Conservation (phyloP, 2,888 invertebrate species). For the Pammene fasciana region DNA sequence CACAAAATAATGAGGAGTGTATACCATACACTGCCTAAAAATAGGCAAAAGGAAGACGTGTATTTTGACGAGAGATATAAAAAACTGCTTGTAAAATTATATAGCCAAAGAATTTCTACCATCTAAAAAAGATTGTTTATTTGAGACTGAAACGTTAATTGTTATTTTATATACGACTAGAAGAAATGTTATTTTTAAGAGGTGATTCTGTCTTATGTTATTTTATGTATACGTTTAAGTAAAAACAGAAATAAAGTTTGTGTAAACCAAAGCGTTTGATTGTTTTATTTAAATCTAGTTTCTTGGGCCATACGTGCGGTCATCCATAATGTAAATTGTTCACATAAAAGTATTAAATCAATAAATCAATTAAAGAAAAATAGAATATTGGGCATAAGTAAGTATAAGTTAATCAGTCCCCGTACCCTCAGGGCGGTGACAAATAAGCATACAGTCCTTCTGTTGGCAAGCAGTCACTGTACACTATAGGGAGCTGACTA, state of each 20-base stretch:
- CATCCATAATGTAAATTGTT: too few relatives aligned
- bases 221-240: constrained; percentile 2
- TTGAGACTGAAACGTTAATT: not conserved
- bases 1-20: not conserved
- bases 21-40: constrained; percentile 4
- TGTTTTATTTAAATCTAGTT: too few relatives aligned
- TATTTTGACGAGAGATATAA: not conserved
- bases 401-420: too few relatives aligned
- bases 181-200: constrained; percentile 5
- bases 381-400: too few relatives aligned
- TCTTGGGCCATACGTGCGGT: too few relatives aligned
- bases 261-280: not conserved
- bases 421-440: too few relatives aligned
- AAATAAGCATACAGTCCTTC: too few relatives aligned
- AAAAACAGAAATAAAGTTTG: not conserved
- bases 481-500: not conserved
- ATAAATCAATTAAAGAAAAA: too few relatives aligned
- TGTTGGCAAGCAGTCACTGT: too few relatives aligned
- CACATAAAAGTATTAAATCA: too few relatives aligned
- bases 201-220: constrained; percentile 3
- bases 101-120: not conserved
- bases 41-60: not conserved
- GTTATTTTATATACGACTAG: not conserved
- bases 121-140: constrained; percentile 9
- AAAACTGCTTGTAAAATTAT: not conserved